Evolutionary conservation across 1,140 invertebrate species (phyloP), one percentile per base, ranked within the genome.

Genomic region (Frieseomelitta varia): DNA sequence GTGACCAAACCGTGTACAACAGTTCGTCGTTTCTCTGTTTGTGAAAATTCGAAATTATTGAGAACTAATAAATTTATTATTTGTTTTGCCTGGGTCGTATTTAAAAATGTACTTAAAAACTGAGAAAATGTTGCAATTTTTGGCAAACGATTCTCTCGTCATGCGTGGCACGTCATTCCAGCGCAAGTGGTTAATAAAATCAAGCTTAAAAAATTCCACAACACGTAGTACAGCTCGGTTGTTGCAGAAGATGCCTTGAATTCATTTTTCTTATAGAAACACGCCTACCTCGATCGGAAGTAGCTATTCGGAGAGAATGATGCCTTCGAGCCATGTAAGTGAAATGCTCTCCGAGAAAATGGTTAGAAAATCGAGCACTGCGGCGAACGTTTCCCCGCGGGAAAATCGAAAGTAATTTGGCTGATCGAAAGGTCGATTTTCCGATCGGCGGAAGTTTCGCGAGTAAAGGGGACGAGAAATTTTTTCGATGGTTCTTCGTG

Each of bases 401-500:
- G 74, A 68, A 58, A 24, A 78, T 77, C 27, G 79, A 77, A 61
- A 77, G 75, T 79, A 78, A 71, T 71, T 30, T 4, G 51, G 14
- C 19, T n/a, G 17, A 34, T 11, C 21, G 39, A 53, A 27, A 34
- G 39, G 24, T n/a, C 17, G 73, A 34, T 55, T n/a, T 65, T 24
- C 10, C 67, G 55, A 79, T 61, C 83, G 78, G 67, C 83, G 78
- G 67, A 67, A 80, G 58, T 80, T 74, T 0, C 69, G n/a, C 34
- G 51, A 55, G 47, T 19, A 51, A 63, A 12, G 8, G 12, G n/a
- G 24, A 56, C 47, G n/a, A 56, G 67, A 58, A 83, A 81, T 79
- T 56, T 39, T 68, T 69, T 75, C 86, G 39, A 90, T 90, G 89
- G 89, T 90, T 87, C 89, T 90, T 82, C 88, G 87, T 81, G 89